Base-by-base conservation (phyloP, 2,888 invertebrate genomes). In the Oasisia sp. region DNA sequence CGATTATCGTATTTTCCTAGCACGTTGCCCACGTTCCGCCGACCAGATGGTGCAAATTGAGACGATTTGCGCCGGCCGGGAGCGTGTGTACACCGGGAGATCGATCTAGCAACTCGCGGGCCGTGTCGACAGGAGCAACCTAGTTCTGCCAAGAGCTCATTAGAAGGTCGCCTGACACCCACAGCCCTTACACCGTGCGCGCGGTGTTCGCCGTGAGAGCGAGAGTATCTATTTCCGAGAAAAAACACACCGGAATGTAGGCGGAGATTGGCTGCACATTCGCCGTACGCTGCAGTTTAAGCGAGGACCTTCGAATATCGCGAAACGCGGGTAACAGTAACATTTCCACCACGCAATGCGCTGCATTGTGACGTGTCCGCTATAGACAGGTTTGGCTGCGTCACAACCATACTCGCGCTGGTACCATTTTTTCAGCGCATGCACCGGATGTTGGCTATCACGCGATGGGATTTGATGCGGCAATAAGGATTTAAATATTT, bases 1-100 rank as follows among this genome's bases (percentile, higher is more conserved):
- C n/a, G 74, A 74, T 74, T 74, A 74, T 74, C 74, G 74, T 74
- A 74, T 74, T 74, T n/a, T n/a, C 27, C 74, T n/a, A 74, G n/a
- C 74, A 74, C n/a, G 14, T 27, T n/a, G 74, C n/a, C 74, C 74
- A 74, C 74, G 1, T n/a, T 27, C 74, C 14, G 74, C 27, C 74
- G 3, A n/a, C 74, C n/a, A 74, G n/a, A 27, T 74, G 74, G 74
- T 74, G 7, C 74, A 74, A 74, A 8, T 74, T 27, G 74, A 27
- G 19, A 27, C 74, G 74, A 74, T 74, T 74, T 74, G 27, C 27
- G 74, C 27, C 19, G n/a, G 14, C n/a, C 7, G 27, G 27, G 7
- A 27, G 19, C 27, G n/a, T 3, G 74, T 74, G 27, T 74, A 5
- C 7, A 7, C 27, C 74, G 74, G 27, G 74, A n/a, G 74, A 74